phyloP scores from a whole-genome alignment of 2,113 vertebrate genomes.

The Arenaria interpres region DNA sequence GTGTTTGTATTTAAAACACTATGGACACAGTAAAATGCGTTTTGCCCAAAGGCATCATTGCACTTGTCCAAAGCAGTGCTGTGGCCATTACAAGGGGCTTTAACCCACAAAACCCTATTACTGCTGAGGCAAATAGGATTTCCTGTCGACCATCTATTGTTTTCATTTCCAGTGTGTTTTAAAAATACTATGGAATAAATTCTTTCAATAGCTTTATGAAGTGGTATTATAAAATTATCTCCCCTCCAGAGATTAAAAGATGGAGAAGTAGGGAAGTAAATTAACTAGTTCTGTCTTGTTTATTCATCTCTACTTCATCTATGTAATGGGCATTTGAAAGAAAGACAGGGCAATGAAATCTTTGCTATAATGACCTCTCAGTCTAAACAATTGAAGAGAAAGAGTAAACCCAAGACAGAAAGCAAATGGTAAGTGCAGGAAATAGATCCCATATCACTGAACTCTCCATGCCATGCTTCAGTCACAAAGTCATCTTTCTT shows the following conservation, averaged over 20 bases:
- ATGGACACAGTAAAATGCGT: neutral
- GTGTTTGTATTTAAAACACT: neutral
- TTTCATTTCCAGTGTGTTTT: neutral
- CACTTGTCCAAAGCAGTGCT: neutral
- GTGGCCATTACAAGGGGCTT: neutral
- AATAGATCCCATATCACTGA: neutral
- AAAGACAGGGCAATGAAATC: neutral
- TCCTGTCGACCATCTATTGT: neutral
- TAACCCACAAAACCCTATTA: neutral
- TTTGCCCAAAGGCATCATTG: neutral
- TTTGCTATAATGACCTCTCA: neutral
- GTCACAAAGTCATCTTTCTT: constrained; percentile 41
- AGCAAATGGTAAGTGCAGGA: neutral
- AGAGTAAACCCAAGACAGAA: neutral
- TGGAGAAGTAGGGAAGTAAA: neutral
- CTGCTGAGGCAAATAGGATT: neutral
- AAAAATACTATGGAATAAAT: neutral
- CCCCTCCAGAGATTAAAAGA: neutral
- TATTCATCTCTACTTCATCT: neutral
- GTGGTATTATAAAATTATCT: neutral
- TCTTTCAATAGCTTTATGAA: neutral
- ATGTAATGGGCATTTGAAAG: neutral
- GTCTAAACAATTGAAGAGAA: neutral
- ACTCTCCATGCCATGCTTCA: neutral
- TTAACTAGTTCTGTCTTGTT: neutral